Evolutionary conservation across 1,140 invertebrate species (phyloP).

Genomic region (Drosophila carrolli): DNA sequence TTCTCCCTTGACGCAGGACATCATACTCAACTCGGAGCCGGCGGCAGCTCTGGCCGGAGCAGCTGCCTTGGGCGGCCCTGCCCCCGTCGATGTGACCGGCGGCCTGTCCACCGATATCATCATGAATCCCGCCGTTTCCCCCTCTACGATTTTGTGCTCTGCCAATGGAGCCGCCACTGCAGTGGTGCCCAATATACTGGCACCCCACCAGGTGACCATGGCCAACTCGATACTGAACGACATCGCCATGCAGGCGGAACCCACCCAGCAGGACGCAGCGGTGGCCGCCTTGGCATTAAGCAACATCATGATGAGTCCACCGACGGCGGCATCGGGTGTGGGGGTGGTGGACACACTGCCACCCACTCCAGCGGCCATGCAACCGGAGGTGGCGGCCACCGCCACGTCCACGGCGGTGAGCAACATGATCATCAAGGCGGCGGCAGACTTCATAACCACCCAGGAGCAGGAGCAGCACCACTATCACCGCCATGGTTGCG

Average conservation of each 20-base stretch:
- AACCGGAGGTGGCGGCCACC: conserved; percentile 80
- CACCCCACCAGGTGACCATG: conserved; percentile 82
- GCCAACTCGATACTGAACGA: conserved; percentile 82
- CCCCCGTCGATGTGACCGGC: conserved; percentile 54
- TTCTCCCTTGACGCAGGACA: conserved; percentile 82
- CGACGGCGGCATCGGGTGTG: conserved; percentile 64
- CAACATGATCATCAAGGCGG: conserved; percentile 88
- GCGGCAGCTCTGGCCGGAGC: conserved; percentile 57
- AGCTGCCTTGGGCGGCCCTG: conserved; percentile 26
- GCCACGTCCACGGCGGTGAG: conserved; percentile 88
- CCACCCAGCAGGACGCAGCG: conserved; percentile 77
- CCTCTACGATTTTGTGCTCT: conserved; percentile 85
- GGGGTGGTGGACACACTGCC: conserved; percentile 84
- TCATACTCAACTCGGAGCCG: conserved; percentile 83
- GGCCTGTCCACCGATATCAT: conserved; percentile 87
- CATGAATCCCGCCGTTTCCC: conserved; percentile 87
- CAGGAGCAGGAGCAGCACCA: conserved; percentile 84
- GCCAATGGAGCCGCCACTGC: conserved; percentile 85
- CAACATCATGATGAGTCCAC: conserved; percentile 83
- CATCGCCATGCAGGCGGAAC: conserved; percentile 79
- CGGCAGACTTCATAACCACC: conserved; percentile 87
- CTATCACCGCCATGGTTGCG: conserved; percentile 52
- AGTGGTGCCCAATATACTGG: conserved; percentile 85
- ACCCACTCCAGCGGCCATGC: conserved; percentile 50
- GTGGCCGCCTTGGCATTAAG: conserved; percentile 76